These are phyloP conservation scores for Miniopterus natalensis DNA, from an alignment of 2,113 vertebrate genomes.

Conservation along the genomic window DNA sequence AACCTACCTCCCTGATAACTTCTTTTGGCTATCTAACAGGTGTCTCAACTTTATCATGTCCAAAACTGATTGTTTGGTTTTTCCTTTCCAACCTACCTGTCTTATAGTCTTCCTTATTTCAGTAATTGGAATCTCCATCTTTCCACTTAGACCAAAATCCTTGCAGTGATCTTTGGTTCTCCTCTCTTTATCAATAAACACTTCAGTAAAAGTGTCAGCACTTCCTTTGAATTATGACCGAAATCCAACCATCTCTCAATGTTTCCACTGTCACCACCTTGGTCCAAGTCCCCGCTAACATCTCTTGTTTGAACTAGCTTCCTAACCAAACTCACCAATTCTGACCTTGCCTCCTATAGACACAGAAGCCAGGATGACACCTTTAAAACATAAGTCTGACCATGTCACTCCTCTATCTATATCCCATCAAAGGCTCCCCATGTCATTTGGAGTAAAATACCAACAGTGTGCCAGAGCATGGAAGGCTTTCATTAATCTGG, in stretches of 20 bases:
- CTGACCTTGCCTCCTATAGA: background rate
- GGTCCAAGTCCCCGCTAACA: background rate
- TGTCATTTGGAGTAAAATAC: background rate
- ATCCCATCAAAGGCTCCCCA: background rate
- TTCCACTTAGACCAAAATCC: background rate
- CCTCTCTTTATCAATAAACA: slow-evolving; percentile 15
- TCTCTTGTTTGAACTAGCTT: background rate
- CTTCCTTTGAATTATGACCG: background rate
- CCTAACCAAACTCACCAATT: background rate
- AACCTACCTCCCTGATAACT: background rate
- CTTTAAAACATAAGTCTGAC: background rate
- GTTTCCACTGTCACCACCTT: background rate
- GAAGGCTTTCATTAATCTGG: background rate
- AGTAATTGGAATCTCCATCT: background rate
- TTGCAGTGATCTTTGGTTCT: background rate
- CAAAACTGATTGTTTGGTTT: background rate
- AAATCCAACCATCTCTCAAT: background rate
- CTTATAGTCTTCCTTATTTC: background rate
- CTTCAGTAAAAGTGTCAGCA: background rate
- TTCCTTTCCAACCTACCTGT: background rate
- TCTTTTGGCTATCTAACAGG: background rate
- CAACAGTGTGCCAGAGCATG: background rate
- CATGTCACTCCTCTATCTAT: background rate
- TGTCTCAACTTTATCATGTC: background rate
- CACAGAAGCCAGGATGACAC: background rate